phyloP scores from a whole-genome alignment of 2,797 vertebrate genomes.

The Delichon dasypus region DNA sequence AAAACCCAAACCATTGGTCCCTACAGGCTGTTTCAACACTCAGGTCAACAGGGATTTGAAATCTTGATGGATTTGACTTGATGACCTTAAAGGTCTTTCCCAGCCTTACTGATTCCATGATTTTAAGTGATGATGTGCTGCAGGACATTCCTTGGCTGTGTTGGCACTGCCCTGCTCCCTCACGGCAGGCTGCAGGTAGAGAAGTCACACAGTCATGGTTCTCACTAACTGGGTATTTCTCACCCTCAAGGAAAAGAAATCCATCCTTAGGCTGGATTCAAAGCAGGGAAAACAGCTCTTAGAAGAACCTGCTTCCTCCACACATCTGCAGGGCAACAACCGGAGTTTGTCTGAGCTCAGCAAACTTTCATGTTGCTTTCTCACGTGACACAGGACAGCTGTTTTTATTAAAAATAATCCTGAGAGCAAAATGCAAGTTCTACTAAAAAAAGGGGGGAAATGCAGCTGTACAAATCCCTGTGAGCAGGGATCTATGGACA shows the following conservation, averaged over 20 bases:
- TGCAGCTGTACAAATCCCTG: not conserved
- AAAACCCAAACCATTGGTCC: not conserved
- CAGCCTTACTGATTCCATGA: rapidly evolving
- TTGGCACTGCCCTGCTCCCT: not conserved
- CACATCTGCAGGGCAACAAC: not conserved
- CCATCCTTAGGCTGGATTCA: not conserved
- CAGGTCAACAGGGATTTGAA: not conserved
- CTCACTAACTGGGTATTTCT: not conserved
- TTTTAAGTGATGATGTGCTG: not conserved
- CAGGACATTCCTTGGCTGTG: not conserved
- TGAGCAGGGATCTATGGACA: not conserved
- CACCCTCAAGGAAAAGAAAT: not conserved
- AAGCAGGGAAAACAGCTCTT: not conserved
- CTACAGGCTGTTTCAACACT: not conserved
- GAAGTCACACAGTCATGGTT: not conserved
- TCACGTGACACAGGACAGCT: not conserved
- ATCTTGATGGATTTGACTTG: not conserved
- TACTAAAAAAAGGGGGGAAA: not conserved
- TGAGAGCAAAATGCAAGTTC: not conserved
- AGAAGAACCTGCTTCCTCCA: not conserved
- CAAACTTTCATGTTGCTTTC: not conserved
- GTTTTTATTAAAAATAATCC: not conserved
- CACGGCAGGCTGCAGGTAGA: not conserved
- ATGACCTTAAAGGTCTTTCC: not conserved
- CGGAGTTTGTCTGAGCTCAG: not conserved